These are phyloP conservation scores for Lichenostomus cassidix DNA, from an alignment of 2,113 vertebrate genomes.

Conservation along the genomic window DNA sequence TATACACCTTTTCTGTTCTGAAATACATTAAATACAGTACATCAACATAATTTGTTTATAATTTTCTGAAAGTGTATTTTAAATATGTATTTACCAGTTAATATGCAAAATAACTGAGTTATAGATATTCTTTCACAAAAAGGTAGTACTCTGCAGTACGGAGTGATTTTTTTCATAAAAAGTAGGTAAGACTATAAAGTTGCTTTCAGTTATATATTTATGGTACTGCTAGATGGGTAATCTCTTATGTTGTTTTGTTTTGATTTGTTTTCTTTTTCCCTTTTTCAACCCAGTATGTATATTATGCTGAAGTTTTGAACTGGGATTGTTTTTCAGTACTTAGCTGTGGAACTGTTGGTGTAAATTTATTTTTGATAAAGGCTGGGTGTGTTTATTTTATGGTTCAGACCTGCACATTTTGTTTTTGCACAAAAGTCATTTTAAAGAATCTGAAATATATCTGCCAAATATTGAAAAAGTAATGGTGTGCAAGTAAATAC, in stretches of 20 bases:
- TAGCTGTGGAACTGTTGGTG: conserved; percentile 73
- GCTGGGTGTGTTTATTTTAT: conserved; percentile 74
- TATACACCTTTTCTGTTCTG: conserved; percentile 62
- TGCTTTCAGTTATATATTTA: conserved; percentile 80
- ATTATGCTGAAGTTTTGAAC: conserved; percentile 76
- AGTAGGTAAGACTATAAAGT: conserved; percentile 75
- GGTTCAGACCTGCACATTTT: conserved; percentile 74
- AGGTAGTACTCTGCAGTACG: conserved; percentile 64
- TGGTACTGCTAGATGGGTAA: conserved; percentile 78
- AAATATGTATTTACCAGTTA: conserved; percentile 76
- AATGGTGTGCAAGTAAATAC: conserved; percentile 63
- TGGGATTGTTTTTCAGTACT: conserved; percentile 73
- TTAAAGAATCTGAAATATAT: conserved; percentile 67
- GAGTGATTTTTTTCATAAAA: conserved; percentile 51
- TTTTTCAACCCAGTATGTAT: conserved; percentile 74
- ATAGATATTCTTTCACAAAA: conserved; percentile 72
- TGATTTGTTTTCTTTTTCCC: not conserved
- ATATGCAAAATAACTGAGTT: conserved; percentile 76
- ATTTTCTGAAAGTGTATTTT: conserved; percentile 77
- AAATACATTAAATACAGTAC: conserved; percentile 49
- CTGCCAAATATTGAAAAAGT: conserved; percentile 77
- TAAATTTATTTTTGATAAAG: conserved; percentile 77
- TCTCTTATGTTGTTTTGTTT: not conserved
- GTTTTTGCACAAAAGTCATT: conserved; percentile 75
- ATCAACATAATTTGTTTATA: conserved; percentile 67